Evolutionary conservation across 2,888 invertebrate genomes (phyloP).

Genomic region (Elegia similella): DNA sequence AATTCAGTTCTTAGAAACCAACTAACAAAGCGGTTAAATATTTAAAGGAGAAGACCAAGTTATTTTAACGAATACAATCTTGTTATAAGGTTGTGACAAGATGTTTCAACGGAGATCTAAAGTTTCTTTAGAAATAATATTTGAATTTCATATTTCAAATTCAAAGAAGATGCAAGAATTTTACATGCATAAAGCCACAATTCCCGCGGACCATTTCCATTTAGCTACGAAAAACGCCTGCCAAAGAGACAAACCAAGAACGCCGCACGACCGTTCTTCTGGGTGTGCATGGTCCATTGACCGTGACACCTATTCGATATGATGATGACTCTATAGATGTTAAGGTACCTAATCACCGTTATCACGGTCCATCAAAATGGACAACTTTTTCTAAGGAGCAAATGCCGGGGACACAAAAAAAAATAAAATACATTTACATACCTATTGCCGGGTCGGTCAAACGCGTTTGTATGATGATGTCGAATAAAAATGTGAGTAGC

Average conservation of each 20-base stretch:
- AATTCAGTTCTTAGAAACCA: not conserved
- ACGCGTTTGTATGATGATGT: too few relatives aligned
- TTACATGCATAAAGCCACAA: conserved; percentile 26
- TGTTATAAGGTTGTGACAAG: conserved; percentile 5
- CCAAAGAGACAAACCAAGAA: conserved; percentile 18
- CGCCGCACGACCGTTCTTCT: conserved; percentile 6
- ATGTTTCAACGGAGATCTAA: not conserved
- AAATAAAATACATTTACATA: too few relatives aligned
- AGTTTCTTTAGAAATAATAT: conserved; percentile 7
- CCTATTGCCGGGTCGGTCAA: too few relatives aligned
- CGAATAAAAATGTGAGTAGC: too few relatives aligned
- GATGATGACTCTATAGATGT: too few relatives aligned
- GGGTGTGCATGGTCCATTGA: too few relatives aligned
- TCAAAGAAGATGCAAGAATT: conserved; percentile 21
- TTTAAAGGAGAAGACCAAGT: not conserved
- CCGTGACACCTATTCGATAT: too few relatives aligned
- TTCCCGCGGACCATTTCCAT: conserved; percentile 27
- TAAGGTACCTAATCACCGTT: too few relatives aligned
- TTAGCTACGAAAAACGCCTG: conserved; percentile 18
- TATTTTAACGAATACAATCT: conserved; percentile 12
- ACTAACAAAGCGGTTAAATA: not conserved
- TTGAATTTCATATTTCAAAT: conserved; percentile 25
- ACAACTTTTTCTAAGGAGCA: too few relatives aligned
- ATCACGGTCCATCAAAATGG: too few relatives aligned
- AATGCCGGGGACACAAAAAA: too few relatives aligned